Conservation (phyloP, 2,888 invertebrate species). For the Caenorhabditis macrosperma region DNA sequence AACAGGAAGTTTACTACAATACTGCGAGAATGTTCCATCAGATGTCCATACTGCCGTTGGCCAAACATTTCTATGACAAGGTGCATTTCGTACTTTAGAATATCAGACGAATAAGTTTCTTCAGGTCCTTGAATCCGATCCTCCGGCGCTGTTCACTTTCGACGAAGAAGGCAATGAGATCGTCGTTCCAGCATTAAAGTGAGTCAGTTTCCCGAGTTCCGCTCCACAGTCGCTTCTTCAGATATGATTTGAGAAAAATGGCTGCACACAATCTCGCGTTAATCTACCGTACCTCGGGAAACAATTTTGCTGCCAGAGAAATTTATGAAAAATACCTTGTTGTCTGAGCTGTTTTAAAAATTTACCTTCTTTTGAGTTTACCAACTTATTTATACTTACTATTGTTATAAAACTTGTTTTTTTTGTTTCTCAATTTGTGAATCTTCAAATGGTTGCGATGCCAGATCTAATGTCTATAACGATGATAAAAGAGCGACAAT, state of each 20-base stretch:
- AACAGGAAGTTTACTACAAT: conserved; percentile 74
- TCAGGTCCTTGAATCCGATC: conserved; percentile 10
- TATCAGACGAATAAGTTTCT: no score
- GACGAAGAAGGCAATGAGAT: conserved; percentile 60
- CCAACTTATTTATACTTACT: not conserved
- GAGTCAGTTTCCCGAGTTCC: no score
- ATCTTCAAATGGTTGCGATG: no score
- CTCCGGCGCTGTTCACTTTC: conserved; percentile 48
- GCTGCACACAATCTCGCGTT: conserved; percentile 80
- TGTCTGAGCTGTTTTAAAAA: conserved; percentile 67
- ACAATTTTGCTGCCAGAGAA: conserved; percentile 72
- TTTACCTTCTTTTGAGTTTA: not conserved
- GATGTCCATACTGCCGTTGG: conserved; percentile 72
- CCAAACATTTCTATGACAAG: conserved; percentile 76
- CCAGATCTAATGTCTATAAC: no score
- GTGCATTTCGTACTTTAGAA: no score
- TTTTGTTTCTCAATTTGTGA: no score
- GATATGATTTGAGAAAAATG: conserved; percentile 63
- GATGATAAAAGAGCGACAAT: no score
- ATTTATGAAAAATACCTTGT: conserved; percentile 77
- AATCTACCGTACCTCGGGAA: conserved; percentile 78
- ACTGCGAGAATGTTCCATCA: conserved; percentile 78
- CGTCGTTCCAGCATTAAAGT: conserved; percentile 35
- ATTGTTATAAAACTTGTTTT: conserved; percentile 11
- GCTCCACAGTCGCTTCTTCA: no score